Evolutionary conservation across 2,797 vertebrate species (phyloP), one percentile per base, ranked within the genome.

Genomic region (Buceros bicornis): DNA sequence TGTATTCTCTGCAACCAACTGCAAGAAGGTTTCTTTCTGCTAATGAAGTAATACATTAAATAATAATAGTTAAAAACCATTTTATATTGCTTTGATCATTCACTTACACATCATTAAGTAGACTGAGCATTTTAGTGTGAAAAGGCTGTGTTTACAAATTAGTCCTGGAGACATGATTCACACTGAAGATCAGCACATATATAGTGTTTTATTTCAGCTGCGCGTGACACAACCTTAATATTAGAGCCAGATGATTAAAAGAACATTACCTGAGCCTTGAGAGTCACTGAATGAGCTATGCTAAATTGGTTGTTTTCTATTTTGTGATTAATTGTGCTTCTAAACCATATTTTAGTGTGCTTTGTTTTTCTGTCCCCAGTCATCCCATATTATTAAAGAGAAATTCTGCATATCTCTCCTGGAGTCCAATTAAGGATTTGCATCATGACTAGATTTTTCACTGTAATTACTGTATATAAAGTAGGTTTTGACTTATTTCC

Each of bases 341-440:
- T 98, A 98, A 98, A 98, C 98, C 98, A 99, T 99, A 99, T 99
- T 99, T 99, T 99, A 99, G 98, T 98, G 97, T 97, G 98, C 99
- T 99, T 99, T 99, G 99, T 99, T 99, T 99, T 99, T 99, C 99
- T 99, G 99, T 99, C 98, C 98, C 99, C 98, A 99, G 99, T 99
- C 99, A 99, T 99, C 99, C 99, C 98, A 99, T 99, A 99, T 99
- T 99, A 99, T 99, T 99, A 99, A 99, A 99, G 99, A 99, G 98
- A 99, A 99, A 99, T 99, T 99, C 99, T 98, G 98, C 99, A 99
- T 99, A 99, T 99, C 99, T 99, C 99, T 99, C 99, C 98, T 98
- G 99, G 99, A 99, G 99, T 99, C 99, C 99, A 99, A 99, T 99
- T 99, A 99, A 99, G 99, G 99, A 99, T 99, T 99, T 99, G 99